A percentile compares a stretch with the other conserved stretches of the same genome.
Conservation (phyloP, 2,888 invertebrate genomes). For the Oscheius onirici region DNA sequence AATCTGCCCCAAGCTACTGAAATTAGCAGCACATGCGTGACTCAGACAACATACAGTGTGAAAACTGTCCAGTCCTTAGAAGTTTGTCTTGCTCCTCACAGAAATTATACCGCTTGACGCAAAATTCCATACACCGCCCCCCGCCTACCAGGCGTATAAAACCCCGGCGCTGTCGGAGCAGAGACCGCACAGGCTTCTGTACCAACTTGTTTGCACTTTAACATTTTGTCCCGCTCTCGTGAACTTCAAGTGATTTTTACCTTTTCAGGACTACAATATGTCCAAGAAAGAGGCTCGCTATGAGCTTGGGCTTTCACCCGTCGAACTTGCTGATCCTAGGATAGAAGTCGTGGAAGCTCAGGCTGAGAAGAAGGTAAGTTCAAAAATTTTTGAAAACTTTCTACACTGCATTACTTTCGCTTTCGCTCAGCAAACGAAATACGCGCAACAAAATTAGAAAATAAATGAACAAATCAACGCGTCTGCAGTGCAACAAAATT, state of each 20-base stretch:
- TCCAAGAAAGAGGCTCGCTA: conserved; percentile 15
- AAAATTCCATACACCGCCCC: conserved; percentile 22
- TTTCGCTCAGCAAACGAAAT: too few species aligned
- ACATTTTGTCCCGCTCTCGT: neutral
- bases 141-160: conserved; percentile 21
- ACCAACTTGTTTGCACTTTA: neutral
- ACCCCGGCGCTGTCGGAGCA: neutral
- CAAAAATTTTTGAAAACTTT: too few species aligned
- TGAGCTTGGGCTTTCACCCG: conserved; percentile 19
- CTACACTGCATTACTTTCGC: too few species aligned
- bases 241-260: neutral
- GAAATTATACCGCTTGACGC: neutral
- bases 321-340: conserved; percentile 3
- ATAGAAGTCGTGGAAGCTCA: conserved; percentile 12
- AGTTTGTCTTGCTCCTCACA: neutral
- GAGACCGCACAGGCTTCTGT: conserved; percentile 9
- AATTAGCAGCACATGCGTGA: too few species aligned
- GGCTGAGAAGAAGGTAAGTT: conserved; percentile 24
- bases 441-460: too few species aligned
- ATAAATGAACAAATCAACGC: too few species aligned
- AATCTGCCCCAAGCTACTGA: too few species aligned
- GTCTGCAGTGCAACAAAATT: too few species aligned
- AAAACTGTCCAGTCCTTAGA: too few species aligned
- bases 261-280: conserved; percentile 4
- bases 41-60: too few species aligned